Base-by-base conservation (phyloP, 2,797 vertebrate species). In the Cottoperca gobio region DNA sequence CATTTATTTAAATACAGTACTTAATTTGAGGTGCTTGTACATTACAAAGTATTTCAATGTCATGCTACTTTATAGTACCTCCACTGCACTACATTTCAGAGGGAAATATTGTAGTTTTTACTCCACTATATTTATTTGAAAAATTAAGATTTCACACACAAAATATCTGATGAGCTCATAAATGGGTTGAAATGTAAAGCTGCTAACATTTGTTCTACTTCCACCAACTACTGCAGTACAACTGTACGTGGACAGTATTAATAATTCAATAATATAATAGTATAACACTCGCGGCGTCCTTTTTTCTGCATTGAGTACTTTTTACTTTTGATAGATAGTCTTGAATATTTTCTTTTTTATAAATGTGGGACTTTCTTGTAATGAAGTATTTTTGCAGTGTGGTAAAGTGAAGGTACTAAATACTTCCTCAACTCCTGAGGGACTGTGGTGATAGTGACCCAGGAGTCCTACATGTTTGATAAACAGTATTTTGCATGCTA, bases 401-500 rank as follows among this genome's bases (percentile, higher is more conserved):
- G 11, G 1, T 16, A 2, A 31, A 12, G 4, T 35, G 17, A 45
- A 48, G n/a, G 1, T 23, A 7, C 31, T 26, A 35, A 57, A 54
- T 48, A 26, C 6, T 23, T 55, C 23, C 52, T 37, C 17, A 6
- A 1, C 8, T n/a, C 4, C 9, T 26, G 3, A 60, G n/a, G 21
- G 37, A 46, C 12, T 3, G 35, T 2, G 23, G 24, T n/a, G 23
- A 57, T 19, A 11, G 58, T 33, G 55, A 26, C 8, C 10, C 35
- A 5, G 35, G 42, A 24, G 24, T 23, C 16, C 3, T 28, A 21
- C 3, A 17, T 19, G 14, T 8, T 10, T 39, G 2, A 21, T 23
- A 0, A 11, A 9, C 37, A 19, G 31, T n/a, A 5, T 37, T 67
- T 23, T 2, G 11, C 26, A 17, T 19, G 63, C 88, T 83, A 45